Conservation (phyloP, 2,797 vertebrate genomes). For the Aldrovandia affinis region DNA sequence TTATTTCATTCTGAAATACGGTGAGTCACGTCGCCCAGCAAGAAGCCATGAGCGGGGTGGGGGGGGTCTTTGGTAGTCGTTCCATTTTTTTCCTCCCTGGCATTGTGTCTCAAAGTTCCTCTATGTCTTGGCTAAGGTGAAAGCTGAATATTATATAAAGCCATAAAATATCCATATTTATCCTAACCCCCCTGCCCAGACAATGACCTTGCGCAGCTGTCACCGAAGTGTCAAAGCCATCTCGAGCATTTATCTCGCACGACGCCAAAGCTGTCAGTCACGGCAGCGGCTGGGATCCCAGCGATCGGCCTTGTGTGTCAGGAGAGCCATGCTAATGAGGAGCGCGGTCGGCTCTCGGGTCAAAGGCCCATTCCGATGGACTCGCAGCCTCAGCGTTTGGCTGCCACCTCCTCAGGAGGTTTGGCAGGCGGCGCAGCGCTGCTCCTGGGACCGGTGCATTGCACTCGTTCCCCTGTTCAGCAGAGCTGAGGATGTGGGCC, state of each 20-base stretch:
- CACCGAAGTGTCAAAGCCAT: conserved; percentile 56
- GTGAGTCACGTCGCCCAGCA: no score
- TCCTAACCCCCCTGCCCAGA: conserved; percentile 39
- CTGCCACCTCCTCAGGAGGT: no score
- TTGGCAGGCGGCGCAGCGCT: background rate
- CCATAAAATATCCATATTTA: conserved; percentile 54
- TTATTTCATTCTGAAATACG: no score
- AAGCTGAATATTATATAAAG: conserved; percentile 23
- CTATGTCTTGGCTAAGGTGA: background rate
- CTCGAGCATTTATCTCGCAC: conserved; percentile 51
- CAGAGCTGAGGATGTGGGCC: background rate
- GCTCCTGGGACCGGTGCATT: background rate
- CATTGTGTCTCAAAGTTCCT: background rate
- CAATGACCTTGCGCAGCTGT: conserved; percentile 56
- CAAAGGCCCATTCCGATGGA: conserved; percentile 42
- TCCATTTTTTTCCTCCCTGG: background rate
- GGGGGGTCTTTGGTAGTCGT: no score
- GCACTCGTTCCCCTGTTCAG: background rate
- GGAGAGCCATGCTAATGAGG: conserved; percentile 65
- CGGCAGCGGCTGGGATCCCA: conserved; percentile 42
- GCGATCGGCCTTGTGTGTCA: conserved; percentile 36
- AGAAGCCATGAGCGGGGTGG: no score
- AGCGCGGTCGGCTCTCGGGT: conserved; percentile 53
- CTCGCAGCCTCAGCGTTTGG: background rate
- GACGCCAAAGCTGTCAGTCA: conserved; percentile 74